phyloP scores from a whole-genome alignment of 2,797 vertebrate species.

The Falco naumanni region DNA sequence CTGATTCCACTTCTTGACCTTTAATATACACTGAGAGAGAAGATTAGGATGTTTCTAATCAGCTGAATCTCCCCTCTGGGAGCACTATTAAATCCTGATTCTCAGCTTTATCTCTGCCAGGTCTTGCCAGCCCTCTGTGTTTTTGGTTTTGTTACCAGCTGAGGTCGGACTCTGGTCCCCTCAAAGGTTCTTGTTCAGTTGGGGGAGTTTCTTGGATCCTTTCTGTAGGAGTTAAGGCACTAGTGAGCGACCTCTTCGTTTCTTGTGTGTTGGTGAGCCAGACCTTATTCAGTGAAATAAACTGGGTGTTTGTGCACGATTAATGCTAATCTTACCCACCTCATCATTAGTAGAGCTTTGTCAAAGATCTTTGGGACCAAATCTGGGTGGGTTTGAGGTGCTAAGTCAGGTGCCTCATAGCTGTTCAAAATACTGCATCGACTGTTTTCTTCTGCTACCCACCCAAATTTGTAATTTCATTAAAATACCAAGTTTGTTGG shows the following conservation, averaged over 20 bases:
- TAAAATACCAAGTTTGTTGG: background rate
- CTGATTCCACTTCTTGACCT: constrained; percentile 64
- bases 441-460: background rate
- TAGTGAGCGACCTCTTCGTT: background rate
- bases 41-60: constrained; percentile 63
- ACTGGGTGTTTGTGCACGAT: background rate
- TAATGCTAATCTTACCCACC: constrained; percentile 8
- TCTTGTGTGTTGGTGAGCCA: background rate
- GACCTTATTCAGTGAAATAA: constrained; percentile 26
- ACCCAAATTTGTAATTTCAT: background rate
- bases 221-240: background rate
- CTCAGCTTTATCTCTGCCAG: constrained; percentile 36
- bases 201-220: constrained; percentile 28
- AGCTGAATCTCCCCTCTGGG: constrained; percentile 58
- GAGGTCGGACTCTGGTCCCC: constrained; percentile 34
- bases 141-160: constrained; percentile 52
- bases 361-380: background rate
- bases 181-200: constrained; percentile 44
- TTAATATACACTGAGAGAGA: constrained; percentile 18
- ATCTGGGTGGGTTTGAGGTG: background rate
- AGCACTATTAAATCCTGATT: constrained; percentile 41
- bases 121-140: constrained; percentile 28
- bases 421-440: background rate
- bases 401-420: background rate
- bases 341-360: background rate